Percentiles rank a stretch among this genome's conserved stretches.
These are phyloP conservation scores for Cantharis rufa DNA, from an alignment of 2,888 invertebrate genomes.

Conservation along the genomic window DNA sequence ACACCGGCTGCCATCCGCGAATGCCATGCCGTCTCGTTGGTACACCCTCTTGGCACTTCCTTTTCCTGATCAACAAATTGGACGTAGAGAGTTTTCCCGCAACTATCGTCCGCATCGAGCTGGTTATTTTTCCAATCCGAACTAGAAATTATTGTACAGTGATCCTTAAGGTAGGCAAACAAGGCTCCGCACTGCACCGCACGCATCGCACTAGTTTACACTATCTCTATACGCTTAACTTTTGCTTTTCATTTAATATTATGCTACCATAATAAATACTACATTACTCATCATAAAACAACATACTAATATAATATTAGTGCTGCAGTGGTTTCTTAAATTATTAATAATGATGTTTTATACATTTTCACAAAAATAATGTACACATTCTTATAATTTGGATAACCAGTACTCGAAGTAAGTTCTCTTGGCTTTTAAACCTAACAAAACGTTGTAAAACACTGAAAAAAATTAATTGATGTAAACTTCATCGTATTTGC, in stretches of 20 bases:
- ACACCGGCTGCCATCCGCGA: constrained; percentile 57
- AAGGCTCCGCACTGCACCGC: constrained; percentile 41
- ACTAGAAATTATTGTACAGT: constrained; percentile 55
- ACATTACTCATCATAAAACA: background rate
- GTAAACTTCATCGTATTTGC: too few relatives aligned
- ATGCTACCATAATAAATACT: background rate
- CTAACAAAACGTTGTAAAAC: background rate
- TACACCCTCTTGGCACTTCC: constrained; percentile 89
- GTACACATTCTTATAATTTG: too few relatives aligned
- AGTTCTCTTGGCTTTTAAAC: background rate
- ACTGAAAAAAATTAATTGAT: too few relatives aligned
- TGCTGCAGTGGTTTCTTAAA: background rate
- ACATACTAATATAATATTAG: background rate
- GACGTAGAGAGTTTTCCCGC: constrained; percentile 80
- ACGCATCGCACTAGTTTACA: constrained; percentile 24
- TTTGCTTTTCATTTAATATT: constrained; percentile 1
- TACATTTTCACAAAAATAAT: background rate
- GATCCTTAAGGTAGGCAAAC: constrained; percentile 30
- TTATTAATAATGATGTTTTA: background rate
- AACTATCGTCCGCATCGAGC: constrained; percentile 75
- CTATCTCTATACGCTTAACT: constrained; percentile 6
- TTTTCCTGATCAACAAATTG: constrained; percentile 92
- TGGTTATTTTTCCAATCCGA: constrained; percentile 87
- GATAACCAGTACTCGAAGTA: too few relatives aligned
- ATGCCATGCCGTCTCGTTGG: constrained; percentile 79